These are phyloP conservation scores for Thalpophila matura DNA, from an alignment of 2,888 invertebrate genomes.

Conservation along the genomic window DNA sequence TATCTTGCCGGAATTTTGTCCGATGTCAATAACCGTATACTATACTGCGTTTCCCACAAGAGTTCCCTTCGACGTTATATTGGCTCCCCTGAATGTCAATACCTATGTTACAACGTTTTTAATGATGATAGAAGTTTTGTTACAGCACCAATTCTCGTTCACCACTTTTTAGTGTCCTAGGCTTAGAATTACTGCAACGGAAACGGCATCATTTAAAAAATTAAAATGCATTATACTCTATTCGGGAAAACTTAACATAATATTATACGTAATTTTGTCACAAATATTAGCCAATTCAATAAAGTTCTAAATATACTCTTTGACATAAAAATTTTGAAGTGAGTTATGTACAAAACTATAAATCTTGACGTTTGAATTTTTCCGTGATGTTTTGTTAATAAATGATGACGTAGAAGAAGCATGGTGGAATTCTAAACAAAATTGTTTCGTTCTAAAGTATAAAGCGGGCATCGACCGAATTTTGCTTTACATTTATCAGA, in stretches of 20 bases:
- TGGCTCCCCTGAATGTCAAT: no score
- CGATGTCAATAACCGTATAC: slow-evolving; percentile 13
- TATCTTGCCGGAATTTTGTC: slow-evolving; percentile 39
- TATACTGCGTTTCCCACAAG: no score
- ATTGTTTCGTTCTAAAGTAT: slow-evolving; percentile 30
- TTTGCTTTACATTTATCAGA: slow-evolving; percentile 38
- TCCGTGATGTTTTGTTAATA: slow-evolving; percentile 44
- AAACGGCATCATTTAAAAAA: no score
- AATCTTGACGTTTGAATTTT: slow-evolving; percentile 33
- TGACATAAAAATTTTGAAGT: slow-evolving; percentile 25
- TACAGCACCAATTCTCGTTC: no score
- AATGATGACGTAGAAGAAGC: slow-evolving; percentile 47
- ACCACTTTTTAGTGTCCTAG: no score
- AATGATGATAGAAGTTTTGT: no score
- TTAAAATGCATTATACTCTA: no score
- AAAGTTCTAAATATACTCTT: slow-evolving; percentile 24
- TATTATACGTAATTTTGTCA: not conserved
- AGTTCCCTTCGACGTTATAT: no score
- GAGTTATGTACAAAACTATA: slow-evolving; percentile 37
- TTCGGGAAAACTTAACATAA: not conserved
- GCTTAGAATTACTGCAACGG: no score
- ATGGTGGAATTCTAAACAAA: slow-evolving; percentile 51
- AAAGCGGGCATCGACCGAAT: slow-evolving; percentile 39
- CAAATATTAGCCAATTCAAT: slow-evolving; percentile 10
- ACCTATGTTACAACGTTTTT: no score